Evolutionary conservation across 2,797 vertebrate genomes (phyloP).

Genomic region (Coracias cyanogaster): DNA sequence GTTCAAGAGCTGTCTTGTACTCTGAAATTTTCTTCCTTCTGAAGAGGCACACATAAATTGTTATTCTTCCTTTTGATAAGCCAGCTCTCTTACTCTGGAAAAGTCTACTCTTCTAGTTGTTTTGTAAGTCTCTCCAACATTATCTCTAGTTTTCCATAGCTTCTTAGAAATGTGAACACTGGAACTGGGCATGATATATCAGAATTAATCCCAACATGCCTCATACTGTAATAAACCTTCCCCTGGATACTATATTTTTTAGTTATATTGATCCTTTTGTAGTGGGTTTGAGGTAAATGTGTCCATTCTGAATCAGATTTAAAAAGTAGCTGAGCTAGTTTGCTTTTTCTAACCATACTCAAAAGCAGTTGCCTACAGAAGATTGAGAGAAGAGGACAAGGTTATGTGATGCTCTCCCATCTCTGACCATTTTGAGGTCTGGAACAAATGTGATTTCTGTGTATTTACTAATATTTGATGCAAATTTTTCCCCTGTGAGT

Average conservation of each 20-base stretch:
- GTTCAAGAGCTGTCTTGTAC: neutral
- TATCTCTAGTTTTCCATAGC: neutral
- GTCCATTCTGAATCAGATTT: neutral
- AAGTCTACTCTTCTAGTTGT: neutral
- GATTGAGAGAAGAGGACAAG: neutral
- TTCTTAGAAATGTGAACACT: neutral
- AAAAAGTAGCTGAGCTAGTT: neutral
- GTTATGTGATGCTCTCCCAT: constrained; percentile 6
- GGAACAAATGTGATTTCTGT: constrained; percentile 10
- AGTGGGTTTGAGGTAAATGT: neutral
- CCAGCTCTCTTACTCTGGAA: neutral
- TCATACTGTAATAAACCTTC: neutral
- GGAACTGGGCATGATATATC: fast-evolving
- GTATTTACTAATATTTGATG: neutral
- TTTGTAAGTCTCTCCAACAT: neutral
- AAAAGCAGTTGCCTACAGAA: neutral
- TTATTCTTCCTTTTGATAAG: neutral
- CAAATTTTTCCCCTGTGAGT: neutral
- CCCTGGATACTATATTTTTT: neutral
- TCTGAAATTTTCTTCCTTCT: neutral
- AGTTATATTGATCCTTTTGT: neutral
- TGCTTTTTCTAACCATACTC: neutral
- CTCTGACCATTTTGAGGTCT: neutral
- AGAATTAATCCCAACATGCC: neutral
- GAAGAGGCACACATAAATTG: neutral